Conservation (phyloP, 2,888 invertebrate genomes). For the Apamea anceps region DNA sequence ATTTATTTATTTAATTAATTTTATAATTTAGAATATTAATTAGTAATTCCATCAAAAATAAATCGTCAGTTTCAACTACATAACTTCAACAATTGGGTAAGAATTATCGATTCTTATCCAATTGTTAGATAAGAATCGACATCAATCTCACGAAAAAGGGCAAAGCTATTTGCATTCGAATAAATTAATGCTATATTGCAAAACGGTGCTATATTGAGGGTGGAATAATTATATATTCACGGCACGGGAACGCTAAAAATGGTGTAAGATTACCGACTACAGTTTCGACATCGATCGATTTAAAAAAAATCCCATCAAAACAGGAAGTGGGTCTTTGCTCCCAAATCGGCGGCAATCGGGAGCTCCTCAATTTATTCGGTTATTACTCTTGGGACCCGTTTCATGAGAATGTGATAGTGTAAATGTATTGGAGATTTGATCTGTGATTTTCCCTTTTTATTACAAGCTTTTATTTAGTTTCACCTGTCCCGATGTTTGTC, state of each 20-base stretch:
- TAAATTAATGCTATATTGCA: slow-evolving; percentile 71
- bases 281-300: slow-evolving; percentile 66
- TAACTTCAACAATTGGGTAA: slow-evolving; percentile 44
- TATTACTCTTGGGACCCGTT: slow-evolving; percentile 51
- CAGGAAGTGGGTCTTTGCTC: slow-evolving; percentile 60
- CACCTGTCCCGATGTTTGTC: no score
- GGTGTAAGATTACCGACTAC: slow-evolving; percentile 64
- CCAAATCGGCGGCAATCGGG: slow-evolving; percentile 39
- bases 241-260: slow-evolving; percentile 70
- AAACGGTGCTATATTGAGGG: slow-evolving; percentile 59
- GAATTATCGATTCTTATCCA: no score
- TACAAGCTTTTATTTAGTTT: no score
- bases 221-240: slow-evolving; percentile 75
- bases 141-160: slow-evolving; percentile 50
- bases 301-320: slow-evolving; percentile 69
- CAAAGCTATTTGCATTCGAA: slow-evolving; percentile 67
- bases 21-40: no score
- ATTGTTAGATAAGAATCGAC: slow-evolving; percentile 51
- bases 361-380: slow-evolving; percentile 51
- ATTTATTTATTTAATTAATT: no score
- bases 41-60: background rate
- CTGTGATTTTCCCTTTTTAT: background rate
- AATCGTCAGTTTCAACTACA: slow-evolving; percentile 35
- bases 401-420: slow-evolving; percentile 13
- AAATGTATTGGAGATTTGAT: slow-evolving; percentile 23